phyloP scores from a whole-genome alignment of 2,888 invertebrate genomes.

The Trichacis sp. region DNA sequence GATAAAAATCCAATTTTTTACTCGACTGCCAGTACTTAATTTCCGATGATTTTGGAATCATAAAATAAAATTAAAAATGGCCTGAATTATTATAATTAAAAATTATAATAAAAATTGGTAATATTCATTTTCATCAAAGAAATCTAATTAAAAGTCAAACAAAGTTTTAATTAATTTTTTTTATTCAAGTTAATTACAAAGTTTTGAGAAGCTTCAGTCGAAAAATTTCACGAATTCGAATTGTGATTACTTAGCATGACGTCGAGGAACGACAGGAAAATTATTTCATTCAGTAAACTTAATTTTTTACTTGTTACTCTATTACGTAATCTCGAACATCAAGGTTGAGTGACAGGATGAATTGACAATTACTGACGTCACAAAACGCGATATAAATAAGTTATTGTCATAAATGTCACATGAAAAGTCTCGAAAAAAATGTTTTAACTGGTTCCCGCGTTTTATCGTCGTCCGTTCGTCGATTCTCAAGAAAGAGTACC shows the following conservation, averaged over 20 bases:
- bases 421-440: not conserved
- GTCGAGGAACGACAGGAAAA: slow-evolving; percentile 15
- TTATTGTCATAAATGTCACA: slow-evolving; percentile 17
- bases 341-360: slow-evolving; percentile 31
- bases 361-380: slow-evolving; percentile 41
- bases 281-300: not conserved
- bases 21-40: too few species aligned
- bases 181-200: too few species aligned
- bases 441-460: not conserved
- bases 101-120: too few species aligned
- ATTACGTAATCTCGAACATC: slow-evolving; percentile 33
- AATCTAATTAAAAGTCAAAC: too few species aligned
- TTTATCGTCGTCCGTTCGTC: not conserved
- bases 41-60: not conserved
- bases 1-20: too few species aligned
- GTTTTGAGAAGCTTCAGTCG: too few species aligned
- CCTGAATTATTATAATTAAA: slow-evolving; percentile 11
- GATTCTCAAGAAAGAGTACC: not conserved
- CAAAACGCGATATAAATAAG: slow-evolving; percentile 22
- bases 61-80: not conserved
- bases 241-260: too few species aligned
- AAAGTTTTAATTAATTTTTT: too few species aligned
- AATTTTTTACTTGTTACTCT: not conserved
- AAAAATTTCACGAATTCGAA: too few species aligned
- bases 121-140: too few species aligned